Conservation (phyloP, 1,140 invertebrate species). For the Propsilocerus akamusi region DNA sequence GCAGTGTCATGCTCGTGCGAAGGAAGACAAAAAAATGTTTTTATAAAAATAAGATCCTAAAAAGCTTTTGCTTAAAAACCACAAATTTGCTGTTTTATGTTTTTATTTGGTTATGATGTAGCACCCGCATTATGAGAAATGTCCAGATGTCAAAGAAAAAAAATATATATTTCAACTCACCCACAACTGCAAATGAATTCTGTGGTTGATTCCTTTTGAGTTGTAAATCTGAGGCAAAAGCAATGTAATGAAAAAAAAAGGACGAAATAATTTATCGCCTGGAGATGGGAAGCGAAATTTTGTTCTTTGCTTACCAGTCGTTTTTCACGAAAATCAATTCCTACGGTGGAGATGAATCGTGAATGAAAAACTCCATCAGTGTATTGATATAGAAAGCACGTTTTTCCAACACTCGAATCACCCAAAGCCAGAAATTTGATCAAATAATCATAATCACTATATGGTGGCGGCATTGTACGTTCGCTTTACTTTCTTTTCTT, state of each 20-base stretch:
- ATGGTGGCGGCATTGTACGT: background rate
- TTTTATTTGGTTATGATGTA: no score
- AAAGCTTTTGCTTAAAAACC: no score
- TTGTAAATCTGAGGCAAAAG: conserved; percentile 48
- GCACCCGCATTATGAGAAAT: background rate
- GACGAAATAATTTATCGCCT: conserved; percentile 6
- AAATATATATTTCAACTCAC: background rate
- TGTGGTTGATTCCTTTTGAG: conserved; percentile 56
- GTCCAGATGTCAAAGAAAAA: no score
- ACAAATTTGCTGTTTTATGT: no score
- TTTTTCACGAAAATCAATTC: conserved; percentile 95
- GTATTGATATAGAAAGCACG: conserved; percentile 86
- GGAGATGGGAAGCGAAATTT: conserved; percentile 6
- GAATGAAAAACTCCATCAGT: conserved; percentile 83
- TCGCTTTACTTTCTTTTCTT: background rate
- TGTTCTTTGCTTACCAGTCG: conserved; percentile 50
- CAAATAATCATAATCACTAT: background rate
- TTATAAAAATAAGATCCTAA: no score
- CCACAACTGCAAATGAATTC: conserved; percentile 48
- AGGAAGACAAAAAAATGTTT: conserved; percentile 71
- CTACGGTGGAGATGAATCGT: conserved; percentile 91
- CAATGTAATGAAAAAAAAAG: conserved; percentile 8
- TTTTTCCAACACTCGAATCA: conserved; percentile 86
- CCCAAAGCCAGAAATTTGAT: conserved; percentile 68
- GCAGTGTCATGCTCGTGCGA: conserved; percentile 94